Base-by-base conservation (phyloP, 2,797 vertebrate species). In the Antrozous pallidus region DNA sequence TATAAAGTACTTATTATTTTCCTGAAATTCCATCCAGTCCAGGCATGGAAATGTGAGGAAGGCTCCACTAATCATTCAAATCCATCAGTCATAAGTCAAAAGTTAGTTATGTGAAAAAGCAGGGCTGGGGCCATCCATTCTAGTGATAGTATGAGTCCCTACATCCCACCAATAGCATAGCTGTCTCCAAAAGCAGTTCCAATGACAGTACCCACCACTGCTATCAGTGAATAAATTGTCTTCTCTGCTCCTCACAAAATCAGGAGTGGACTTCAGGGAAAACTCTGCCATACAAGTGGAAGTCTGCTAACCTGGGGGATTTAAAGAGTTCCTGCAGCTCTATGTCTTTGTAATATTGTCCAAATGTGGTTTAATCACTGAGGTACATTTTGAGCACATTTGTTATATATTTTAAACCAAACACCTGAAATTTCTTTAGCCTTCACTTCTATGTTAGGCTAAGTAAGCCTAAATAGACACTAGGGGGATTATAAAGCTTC, bases 81-180 rank as follows among this genome's bases (percentile, higher is more conserved):
- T 36, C 10, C 40, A 26, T 51, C 11, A 26, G 33, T 58, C 24
- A 67, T 8, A 51, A 67, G 56, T 38, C 42, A 78, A 36, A 69
- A 63, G 16, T 6, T 38, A 14, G 18, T 42, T 22, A 20, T n/a
- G 10, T 16, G 8, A n/a, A 88, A 54, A 1, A 20, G 1, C 24
- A 4, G 28, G 11, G 9, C 8, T 2, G 11, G 0, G 4, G 0
- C 1, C n/a, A 47, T 47, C 17, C 9, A 26, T 33, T 69, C n/a
- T 80, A 42, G 18, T 40, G 42, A 14, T 6, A 0, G 28, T 20
- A 6, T 33, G 18, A 56, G 1, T 0, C 18, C 18, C 18, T 63
- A 11, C 3, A 7, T 56, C 33, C 7, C 4, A 11, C 24, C 42
- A 16, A 12, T 12, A 28, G 4, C 5, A 33, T 4, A 28, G 12